phyloP scores from a whole-genome alignment of 2,797 vertebrate genomes.

The Phoebastria nigripes region DNA sequence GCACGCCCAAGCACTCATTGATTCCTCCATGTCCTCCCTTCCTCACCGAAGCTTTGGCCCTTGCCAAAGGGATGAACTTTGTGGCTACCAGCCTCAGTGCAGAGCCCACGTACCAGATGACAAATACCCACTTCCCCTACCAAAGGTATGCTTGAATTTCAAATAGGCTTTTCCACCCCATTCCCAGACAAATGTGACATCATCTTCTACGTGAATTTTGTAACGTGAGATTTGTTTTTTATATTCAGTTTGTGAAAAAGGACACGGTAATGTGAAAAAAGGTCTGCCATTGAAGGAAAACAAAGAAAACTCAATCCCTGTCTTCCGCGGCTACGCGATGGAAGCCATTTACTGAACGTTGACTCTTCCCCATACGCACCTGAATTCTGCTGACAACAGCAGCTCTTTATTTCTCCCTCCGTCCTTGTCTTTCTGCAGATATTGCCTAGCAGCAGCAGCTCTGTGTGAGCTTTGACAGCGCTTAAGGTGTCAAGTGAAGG shows the following conservation, averaged over 20 bases:
- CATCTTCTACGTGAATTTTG: neutral
- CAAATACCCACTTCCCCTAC: neutral
- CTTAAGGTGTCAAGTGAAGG: neutral
- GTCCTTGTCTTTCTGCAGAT: neutral
- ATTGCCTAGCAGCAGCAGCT: neutral
- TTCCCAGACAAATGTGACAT: neutral
- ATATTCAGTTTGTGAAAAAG: neutral
- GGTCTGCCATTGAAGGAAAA: neutral
- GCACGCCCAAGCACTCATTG: neutral
- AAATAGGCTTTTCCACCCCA: neutral
- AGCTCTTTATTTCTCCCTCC: neutral
- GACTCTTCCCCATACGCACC: neutral
- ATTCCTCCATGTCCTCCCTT: neutral
- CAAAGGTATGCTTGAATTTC: neutral
- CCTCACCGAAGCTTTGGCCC: neutral
- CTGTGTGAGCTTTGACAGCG: neutral
- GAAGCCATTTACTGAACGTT: neutral
- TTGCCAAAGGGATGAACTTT: neutral
- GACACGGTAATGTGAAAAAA: neutral
- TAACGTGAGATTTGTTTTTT: neutral
- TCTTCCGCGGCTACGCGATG: neutral
- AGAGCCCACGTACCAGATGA: accelerated
- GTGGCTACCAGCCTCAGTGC: neutral
- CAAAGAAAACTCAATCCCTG: neutral
- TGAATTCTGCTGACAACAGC: neutral